Base-by-base conservation (phyloP, 2,888 invertebrate species). In the Caenorhabditis japonica region DNA sequence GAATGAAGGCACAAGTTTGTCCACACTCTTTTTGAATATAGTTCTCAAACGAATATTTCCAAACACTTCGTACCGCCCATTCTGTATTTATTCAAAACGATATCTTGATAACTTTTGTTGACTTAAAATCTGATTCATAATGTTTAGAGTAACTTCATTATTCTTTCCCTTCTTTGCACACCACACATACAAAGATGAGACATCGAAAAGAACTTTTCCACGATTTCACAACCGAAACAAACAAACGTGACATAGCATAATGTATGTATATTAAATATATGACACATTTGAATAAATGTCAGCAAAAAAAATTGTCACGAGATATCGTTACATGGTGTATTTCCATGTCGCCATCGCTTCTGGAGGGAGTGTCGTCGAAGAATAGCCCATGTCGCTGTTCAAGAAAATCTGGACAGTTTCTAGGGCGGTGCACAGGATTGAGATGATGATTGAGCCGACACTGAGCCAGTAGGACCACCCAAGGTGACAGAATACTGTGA, bases 301-400 rank as follows among this genome's bases (percentile, higher is more conserved):
- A 27, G 33, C 41, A 27, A 33, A 43, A 60, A 43, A 30, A 39
- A n/a, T 25, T 12, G 62, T 62, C 62, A 53, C 53, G 61, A 62
- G 21, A 12, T 55, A 44, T 15, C 41, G 27, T 59, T 41, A 73
- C 66, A 73, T 66, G 4, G 73, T 73, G 52, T 39, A 66, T 39
- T 73, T 73, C 73, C 73, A 73, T 38, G 66, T 66, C 43, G 73
- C 56, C 47, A 66, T 66, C n/a, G 73, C 73, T 33, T 73, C 73
- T 44, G 66, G 66, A 27, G 73, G 73, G 39, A 56, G 60, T 13
- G 66, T n/a, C 25, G 56, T 46, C 46, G 56, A 44, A 46, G 53
- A 55, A 39, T 66, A 55, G 17, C 59, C 49, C 53, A 59, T 59
- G 33, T 61, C 55, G 52, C 52, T 62, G 49, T 60, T 60, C 10